These are phyloP conservation scores for Carterocephalus palaemon DNA, from an alignment of 2,888 invertebrate species.

Conservation along the genomic window DNA sequence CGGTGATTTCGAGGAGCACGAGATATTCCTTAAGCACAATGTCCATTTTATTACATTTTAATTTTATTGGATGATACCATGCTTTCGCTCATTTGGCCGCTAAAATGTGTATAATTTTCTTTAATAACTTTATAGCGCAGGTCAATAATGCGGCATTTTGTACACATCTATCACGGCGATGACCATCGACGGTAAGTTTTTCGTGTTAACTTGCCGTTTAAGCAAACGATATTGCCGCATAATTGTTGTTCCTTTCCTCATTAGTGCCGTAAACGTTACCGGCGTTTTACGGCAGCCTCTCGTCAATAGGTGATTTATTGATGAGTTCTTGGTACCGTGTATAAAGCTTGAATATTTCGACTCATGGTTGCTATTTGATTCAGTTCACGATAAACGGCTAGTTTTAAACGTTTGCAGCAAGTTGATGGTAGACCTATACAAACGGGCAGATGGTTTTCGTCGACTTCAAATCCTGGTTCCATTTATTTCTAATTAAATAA, in stretches of 20 bases:
- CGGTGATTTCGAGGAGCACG: conserved; percentile 51
- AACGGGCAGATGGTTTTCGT: too few relatives aligned
- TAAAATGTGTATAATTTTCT: conserved; percentile 43
- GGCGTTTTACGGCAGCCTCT: too few relatives aligned
- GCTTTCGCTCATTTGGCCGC: conserved; percentile 21
- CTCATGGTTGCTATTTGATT: too few relatives aligned
- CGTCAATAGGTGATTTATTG: too few relatives aligned
- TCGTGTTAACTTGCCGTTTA: conserved; percentile 11
- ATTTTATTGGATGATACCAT: conserved; percentile 62
- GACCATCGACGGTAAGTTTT: conserved; percentile 2
- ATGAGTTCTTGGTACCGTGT: too few relatives aligned
- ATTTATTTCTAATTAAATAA: too few relatives aligned
- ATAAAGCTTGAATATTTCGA: too few relatives aligned
- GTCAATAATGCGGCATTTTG: conserved; percentile 23
- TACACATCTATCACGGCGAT: conserved; percentile 6
- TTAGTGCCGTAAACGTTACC: conserved; percentile 1
- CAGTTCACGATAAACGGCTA: too few relatives aligned
- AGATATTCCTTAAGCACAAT: conserved; percentile 40
- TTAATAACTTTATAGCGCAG: conserved; percentile 53
- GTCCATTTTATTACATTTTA: conserved; percentile 60
- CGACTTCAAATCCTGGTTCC: too few relatives aligned
- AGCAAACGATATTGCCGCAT: conserved; percentile 11
- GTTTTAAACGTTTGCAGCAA: too few relatives aligned
- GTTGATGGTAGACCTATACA: too few relatives aligned
- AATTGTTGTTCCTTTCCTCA: conserved; percentile 1